These are phyloP conservation scores for Dysmachus trigonus DNA, from an alignment of 2,888 invertebrate genomes.

Conservation along the genomic window DNA sequence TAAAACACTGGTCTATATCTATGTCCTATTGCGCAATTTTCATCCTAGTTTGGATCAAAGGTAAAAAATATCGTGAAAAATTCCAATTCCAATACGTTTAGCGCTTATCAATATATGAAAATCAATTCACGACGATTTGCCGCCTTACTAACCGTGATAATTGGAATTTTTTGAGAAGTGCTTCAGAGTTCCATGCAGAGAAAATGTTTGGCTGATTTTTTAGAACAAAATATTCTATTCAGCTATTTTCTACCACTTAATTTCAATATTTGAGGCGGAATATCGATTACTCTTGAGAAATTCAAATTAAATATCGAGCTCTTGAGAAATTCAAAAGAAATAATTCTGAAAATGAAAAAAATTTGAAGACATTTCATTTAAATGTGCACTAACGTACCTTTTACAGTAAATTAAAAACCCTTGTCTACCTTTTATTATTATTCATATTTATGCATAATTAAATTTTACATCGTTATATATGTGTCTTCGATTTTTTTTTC, in stretches of 20 bases:
- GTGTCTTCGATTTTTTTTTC: too few relatives aligned
- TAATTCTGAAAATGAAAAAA: neutral
- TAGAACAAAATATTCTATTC: neutral
- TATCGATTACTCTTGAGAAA: neutral
- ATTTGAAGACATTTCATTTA: neutral
- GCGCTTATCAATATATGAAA: neutral
- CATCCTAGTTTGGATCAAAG: neutral
- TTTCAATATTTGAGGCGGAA: neutral
- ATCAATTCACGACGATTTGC: neutral
- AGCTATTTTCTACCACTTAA: neutral
- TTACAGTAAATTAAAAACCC: neutral
- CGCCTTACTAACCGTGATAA: neutral
- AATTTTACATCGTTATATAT: neutral
- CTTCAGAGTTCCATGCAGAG: neutral
- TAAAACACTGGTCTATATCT: neutral
- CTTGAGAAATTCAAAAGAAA: neutral
- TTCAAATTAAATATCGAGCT: neutral
- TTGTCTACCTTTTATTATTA: too few relatives aligned
- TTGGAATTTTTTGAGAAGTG: neutral
- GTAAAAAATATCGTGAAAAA: neutral
- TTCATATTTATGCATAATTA: neutral
- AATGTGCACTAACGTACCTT: neutral
- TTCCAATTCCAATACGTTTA: neutral
- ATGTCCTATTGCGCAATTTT: neutral
- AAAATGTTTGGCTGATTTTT: neutral